Base-by-base conservation (phyloP, 37 sponge, comb jelly and placozoan genomes). In the Bolinopsis microptera region DNA sequence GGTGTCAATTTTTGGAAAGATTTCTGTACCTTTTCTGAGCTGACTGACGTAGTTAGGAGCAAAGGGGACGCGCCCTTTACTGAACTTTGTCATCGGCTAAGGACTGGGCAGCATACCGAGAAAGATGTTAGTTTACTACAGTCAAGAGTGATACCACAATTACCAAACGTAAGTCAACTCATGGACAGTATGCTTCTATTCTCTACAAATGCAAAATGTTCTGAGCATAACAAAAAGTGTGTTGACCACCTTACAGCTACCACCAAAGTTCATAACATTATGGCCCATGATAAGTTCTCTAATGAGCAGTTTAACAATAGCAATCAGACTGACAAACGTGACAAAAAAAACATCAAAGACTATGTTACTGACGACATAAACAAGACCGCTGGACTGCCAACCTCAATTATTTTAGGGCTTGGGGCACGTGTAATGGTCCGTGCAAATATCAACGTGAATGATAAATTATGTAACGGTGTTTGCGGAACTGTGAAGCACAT, bases 381-480 rank as follows among this genome's bases (percentile, higher is more conserved):
- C 35, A 86, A 86, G 28, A 86, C 90, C 23, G 90, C 90, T n/a
- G 61, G 90, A 0, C 61, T 86, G 0, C 90, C 90, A 23, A 39
- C 41, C 25, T 41, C 90, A 3, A 40, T 86, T 34, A 86, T 25
- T 2, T 25, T 86, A 2, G 90, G 90, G 0, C 30, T 40, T 5
- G 90, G 90, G 24, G 90, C 90, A 22, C 1, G 90, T 3, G 90
- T 86, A 2, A 86, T 86, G 90, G 61, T 86, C 1, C n/a, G 90
- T 0, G 40, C 31, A 36, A 86, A 86, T 34, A 39, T 86, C 2
- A 48, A 86, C 30, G 61, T 40, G 61, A 0, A 40, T 3, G 26
- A 86, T 3, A 86, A 86, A 38, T 27, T 86, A 8, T 38, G 41
- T 34, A 86, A 86, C 48, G 90, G 90, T 26, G 90, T 86, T 3